Evolutionary conservation across 2,113 vertebrate species (phyloP), one percentile per base, ranked within the genome.

Genomic region (Larimichthys crocea): DNA sequence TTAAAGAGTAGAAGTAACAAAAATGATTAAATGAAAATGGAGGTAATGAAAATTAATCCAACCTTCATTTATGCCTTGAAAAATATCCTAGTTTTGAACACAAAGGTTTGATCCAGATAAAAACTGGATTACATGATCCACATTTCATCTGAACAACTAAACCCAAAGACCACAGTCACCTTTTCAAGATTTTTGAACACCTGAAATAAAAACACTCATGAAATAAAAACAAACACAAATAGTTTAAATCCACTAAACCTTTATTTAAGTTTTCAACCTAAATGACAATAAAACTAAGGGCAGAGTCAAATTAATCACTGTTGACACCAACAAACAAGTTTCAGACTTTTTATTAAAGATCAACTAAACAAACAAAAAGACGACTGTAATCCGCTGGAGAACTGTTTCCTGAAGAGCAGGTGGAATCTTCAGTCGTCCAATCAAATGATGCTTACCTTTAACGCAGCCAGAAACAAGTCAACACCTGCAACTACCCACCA

Each of bases 281-380:
- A 52, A 46, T 65, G 48, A 88, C 86, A 89, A 48, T 2, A 75
- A 83, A 79, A 79, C 63, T 26, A 24, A 65, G n/a, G 3, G 5
- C 35, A 56, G 42, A 53, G 11, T 20, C 29, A 35, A 31, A 86
- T 15, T 11, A 87, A 89, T 88, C 91, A 93, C 64, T 52, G 65
- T 89, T 88, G 92, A 93, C 92, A 91, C 92, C 90, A 90, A 88
- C 55, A 84, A 69, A 56, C 71, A 79, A 55, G 61, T 92, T 93
- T 92, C 71, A 88, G 77, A 91, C 76, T 83, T 80, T 93, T 95
- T 94, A 92, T 93, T 93, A 75, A 88, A 91, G 74, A 84, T 75
- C 62, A 71, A 42, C 52, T 57, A 79, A 76, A 63, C 2, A 17
- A 66, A 31, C 0, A 42, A 53, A 42, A 14, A 14, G 16, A 44